These are phyloP conservation scores for Dipodomys spectabilis DNA, from an alignment of 2,113 vertebrate species.

Conservation along the genomic window DNA sequence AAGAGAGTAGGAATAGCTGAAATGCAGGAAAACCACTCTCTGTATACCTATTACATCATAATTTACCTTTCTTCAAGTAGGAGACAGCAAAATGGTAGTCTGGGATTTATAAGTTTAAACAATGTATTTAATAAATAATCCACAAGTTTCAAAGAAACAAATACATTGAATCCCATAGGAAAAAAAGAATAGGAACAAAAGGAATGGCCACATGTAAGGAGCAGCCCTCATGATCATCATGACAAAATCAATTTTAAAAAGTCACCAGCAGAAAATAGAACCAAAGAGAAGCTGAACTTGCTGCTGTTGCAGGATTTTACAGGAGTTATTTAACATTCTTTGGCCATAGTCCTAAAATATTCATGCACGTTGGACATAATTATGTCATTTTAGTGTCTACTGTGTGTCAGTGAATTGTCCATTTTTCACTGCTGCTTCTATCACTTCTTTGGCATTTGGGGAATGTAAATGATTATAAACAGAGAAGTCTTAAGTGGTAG, in stretches of 20 bases:
- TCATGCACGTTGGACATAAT: constrained; percentile 76
- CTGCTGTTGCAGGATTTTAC: constrained; percentile 67
- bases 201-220: constrained; percentile 52
- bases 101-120: constrained; percentile 6
- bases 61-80: constrained; percentile 19
- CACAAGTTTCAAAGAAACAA: constrained; percentile 23
- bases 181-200: background rate
- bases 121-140: constrained; percentile 65
- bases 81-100: constrained; percentile 33
- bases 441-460: constrained; percentile 47
- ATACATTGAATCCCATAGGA: background rate
- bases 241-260: constrained; percentile 59
- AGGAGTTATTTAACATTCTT: constrained; percentile 70
- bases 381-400: constrained; percentile 77
- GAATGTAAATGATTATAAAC: constrained; percentile 73
- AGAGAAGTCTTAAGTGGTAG: constrained; percentile 59
- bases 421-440: constrained; percentile 42
- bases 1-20: background rate
- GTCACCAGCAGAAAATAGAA: constrained; percentile 36
- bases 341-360: constrained; percentile 74
- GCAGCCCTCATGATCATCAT: background rate
- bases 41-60: background rate
- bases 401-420: constrained; percentile 70
- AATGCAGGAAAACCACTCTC: background rate
- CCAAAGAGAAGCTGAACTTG: constrained; percentile 17